These are phyloP conservation scores for Phaethon lepturus DNA, from an alignment of 2,113 vertebrate species.

Conservation along the genomic window DNA sequence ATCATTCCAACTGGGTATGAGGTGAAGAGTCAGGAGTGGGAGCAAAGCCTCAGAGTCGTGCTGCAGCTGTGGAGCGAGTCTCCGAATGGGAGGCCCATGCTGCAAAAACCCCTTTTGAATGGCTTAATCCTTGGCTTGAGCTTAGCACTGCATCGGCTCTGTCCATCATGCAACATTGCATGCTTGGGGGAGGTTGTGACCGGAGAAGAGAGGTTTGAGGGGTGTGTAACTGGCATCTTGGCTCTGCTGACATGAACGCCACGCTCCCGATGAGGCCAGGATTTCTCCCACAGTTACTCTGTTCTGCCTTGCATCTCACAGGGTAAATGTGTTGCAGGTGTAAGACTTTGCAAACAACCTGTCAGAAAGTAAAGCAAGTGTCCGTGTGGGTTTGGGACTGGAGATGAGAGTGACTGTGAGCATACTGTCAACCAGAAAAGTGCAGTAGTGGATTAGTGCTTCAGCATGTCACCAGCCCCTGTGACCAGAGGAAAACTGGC, in stretches of 20 bases:
- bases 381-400: background rate
- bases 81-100: background rate
- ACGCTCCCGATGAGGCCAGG: background rate
- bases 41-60: background rate
- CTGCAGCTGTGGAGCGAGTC: background rate
- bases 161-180: accelerated
- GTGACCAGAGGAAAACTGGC: background rate
- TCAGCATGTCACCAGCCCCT: background rate
- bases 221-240: background rate
- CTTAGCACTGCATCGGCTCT: background rate
- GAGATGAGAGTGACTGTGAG: background rate
- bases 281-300: background rate
- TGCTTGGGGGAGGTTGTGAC: background rate
- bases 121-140: background rate
- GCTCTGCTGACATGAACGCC: background rate
- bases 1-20: background rate
- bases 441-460: accelerated
- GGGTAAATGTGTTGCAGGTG: background rate
- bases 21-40: background rate
- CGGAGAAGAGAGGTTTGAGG: background rate
- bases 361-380: background rate
- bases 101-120: background rate
- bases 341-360: background rate
- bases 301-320: background rate
- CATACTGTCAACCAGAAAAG: background rate